Evolutionary conservation across 1,140 invertebrate genomes (phyloP), one percentile per base, ranked within the genome.

Genomic region (Streblospio benedicti): DNA sequence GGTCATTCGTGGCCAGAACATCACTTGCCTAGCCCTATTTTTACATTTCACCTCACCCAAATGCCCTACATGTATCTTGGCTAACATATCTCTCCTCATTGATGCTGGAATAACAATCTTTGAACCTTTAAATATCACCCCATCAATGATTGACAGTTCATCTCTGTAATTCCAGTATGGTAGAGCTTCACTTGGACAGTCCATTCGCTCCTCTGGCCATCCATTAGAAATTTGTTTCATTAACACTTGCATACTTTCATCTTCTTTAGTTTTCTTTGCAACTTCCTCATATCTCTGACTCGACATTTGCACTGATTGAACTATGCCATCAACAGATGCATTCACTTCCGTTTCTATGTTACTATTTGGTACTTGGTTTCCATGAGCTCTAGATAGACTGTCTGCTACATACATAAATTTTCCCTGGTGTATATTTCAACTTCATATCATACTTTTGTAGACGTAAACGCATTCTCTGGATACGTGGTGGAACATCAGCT

Each of bases 391-490:
- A 18, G 67, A 71, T 49, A 62, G 51, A 45, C 44, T 55, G 65
- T 65, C 79, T 58, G 57, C 76, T 74, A 63, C 77, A 69, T 18
- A 71, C 72, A 69, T 81, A 76, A 50, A 76, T n/a, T 69, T 69
- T 67, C 1, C 65, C 68, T 49, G 71, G 33, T 20, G 66, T 61
- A 60, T 77, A 82, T 23, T 55, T 31, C 0, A 82, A 60, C 25
- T 67, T 62, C 27, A 81, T 69, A 62, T 80, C 69, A 70, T 76
- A 81, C 60, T 65, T 47, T 50, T 75, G 73, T 16, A 82, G 49
- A 51, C 67, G 66, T 9, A 81, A 57, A 20, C 79, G 33, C 73
- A 80, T 77, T 20, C 74, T 56, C 65, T 81, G 72, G 30, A 82
- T 62, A 57, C 79, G 59, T 12, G 68, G 57, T 28, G 76, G 72